phyloP scores from a whole-genome alignment of 35 echinoderm and acorn worm species.

The Heliocidaris tuberculata region DNA sequence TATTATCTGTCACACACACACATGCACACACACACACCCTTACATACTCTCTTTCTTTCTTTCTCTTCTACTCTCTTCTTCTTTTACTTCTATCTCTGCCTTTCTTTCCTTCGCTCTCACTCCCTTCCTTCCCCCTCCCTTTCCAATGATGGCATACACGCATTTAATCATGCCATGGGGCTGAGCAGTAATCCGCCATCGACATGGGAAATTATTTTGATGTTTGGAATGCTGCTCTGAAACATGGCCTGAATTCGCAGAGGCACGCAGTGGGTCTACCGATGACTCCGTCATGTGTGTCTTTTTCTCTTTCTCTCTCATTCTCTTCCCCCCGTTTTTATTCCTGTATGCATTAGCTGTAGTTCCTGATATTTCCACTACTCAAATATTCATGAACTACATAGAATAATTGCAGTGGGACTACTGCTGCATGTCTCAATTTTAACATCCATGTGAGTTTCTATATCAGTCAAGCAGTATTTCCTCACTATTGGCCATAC shows the following conservation, averaged over 20 bases:
- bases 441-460: too few relatives aligned
- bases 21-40: background rate
- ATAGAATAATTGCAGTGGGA: background rate
- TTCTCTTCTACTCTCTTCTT: background rate
- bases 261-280: slow-evolving; percentile 5
- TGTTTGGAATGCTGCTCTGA: slow-evolving; percentile 34
- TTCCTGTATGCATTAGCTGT: background rate
- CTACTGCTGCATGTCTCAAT: background rate
- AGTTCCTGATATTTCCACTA: background rate
- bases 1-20: background rate
- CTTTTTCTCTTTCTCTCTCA: background rate
- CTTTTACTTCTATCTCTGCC: background rate
- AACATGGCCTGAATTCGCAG: slow-evolving; percentile 48
- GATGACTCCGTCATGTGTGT: background rate
- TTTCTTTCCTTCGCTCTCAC: background rate
- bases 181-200: slow-evolving; percentile 42
- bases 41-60: background rate
- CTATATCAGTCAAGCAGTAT: too few relatives aligned
- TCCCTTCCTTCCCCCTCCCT: background rate
- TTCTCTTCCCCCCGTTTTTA: background rate
- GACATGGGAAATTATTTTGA: slow-evolving; percentile 56
- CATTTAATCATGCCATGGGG: slow-evolving; percentile 43
- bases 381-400: slow-evolving; percentile 6
- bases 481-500: background rate
- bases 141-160: background rate